phyloP scores from a whole-genome alignment of 1,140 invertebrate species.

The Aradophagus sp. region DNA sequence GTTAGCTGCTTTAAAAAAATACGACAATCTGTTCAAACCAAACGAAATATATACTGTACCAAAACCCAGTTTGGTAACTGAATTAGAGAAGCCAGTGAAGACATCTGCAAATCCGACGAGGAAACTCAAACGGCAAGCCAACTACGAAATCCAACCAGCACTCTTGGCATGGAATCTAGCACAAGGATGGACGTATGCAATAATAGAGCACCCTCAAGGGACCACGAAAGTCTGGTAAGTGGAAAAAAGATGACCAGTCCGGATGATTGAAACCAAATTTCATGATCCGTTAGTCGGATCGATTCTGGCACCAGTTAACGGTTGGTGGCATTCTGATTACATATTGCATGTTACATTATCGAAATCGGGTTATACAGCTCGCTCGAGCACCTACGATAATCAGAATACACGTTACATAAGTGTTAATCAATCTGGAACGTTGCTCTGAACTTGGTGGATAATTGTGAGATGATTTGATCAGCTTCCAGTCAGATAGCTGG shows the following conservation, averaged over 20 bases:
- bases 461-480: conserved; percentile 60
- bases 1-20: no score
- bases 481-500: conserved; percentile 49
- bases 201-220: conserved; percentile 4
- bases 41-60: no score
- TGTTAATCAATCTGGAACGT: conserved; percentile 59
- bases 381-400: conserved; percentile 64
- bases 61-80: no score
- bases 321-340: conserved; percentile 65
- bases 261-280: conserved; percentile 45
- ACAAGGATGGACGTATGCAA: no score
- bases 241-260: conserved; percentile 3
- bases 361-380: conserved; percentile 61
- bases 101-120: no score
- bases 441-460: conserved; percentile 55
- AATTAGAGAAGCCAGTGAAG: no score
- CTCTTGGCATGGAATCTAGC: no score
- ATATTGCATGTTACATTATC: conserved; percentile 63
- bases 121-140: no score
- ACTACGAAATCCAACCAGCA: no score
- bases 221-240: conserved; percentile 5
- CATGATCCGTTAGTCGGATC: conserved; percentile 52
- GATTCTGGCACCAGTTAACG: conserved; percentile 46
- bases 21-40: no score
- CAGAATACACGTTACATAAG: conserved; percentile 58